Evolutionary conservation across 1,140 invertebrate genomes (phyloP).

Genomic region (Rhysida immarginata): DNA sequence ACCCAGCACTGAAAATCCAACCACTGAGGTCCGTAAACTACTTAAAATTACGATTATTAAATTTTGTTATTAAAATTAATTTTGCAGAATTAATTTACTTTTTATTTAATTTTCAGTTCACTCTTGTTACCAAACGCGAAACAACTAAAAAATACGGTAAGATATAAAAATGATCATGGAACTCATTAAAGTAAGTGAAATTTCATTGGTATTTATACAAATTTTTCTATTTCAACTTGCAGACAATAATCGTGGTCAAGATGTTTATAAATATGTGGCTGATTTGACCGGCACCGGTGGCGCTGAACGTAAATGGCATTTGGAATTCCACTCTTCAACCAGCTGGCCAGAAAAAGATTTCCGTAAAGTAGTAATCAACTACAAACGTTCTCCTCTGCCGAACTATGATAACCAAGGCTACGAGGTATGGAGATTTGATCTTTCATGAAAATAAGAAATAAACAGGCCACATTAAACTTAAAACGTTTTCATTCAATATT

Average conservation of each 20-base stretch:
- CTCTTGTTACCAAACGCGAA: background rate
- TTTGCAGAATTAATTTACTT: background rate
- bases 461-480: background rate
- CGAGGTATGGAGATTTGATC: background rate
- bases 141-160: no score
- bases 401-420: background rate
- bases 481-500: background rate
- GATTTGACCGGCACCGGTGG: background rate
- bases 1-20: background rate
- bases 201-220: no score
- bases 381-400: background rate
- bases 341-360: background rate
- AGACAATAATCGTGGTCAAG: no score
- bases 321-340: background rate
- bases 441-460: background rate
- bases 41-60: background rate
- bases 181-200: no score
- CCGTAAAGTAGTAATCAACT: background rate
- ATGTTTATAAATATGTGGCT: no score
- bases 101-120: background rate
- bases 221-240: no score
- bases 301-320: background rate
- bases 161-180: no score
- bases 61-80: background rate
- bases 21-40: constrained; percentile 6